phyloP scores from a whole-genome alignment of 2,113 vertebrate species.

The Gallinago media region DNA sequence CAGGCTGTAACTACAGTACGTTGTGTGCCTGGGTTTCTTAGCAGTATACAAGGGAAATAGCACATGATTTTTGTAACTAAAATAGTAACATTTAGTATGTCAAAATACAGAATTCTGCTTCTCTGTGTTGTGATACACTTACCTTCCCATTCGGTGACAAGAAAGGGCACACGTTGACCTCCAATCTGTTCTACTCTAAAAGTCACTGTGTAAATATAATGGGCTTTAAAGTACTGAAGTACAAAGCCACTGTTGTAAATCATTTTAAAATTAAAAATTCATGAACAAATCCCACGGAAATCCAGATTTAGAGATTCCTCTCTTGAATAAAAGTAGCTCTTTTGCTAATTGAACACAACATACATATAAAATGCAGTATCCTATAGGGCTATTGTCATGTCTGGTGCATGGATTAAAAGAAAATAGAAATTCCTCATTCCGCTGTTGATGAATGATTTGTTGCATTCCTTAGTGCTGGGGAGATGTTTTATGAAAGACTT shows the following conservation, averaged over 20 bases:
- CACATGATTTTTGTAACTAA: neutral
- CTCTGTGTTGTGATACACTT: neutral
- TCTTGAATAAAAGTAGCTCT: neutral
- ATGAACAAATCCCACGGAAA: neutral
- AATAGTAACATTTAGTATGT: neutral
- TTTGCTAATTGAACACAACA: neutral
- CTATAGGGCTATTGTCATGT: neutral
- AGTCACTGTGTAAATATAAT: neutral
- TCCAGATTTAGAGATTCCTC: neutral
- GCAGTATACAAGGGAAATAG: neutral
- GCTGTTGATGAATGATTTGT: neutral
- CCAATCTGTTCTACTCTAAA: neutral
- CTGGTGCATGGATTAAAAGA: neutral
- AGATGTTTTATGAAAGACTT: neutral
- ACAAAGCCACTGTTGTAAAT: neutral
- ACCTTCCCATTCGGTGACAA: neutral
- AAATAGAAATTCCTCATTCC: neutral
- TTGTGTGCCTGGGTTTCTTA: rapidly evolving
- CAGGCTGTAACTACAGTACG: neutral
- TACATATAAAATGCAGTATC: neutral
- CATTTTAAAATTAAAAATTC: neutral
- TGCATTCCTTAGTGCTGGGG: neutral
- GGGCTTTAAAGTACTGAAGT: neutral
- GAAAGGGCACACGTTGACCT: neutral
- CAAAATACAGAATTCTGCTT: neutral